Evolutionary conservation across 2,113 vertebrate species (phyloP), one percentile per base, ranked within the genome.

Genomic region (Varanus salvator): DNA sequence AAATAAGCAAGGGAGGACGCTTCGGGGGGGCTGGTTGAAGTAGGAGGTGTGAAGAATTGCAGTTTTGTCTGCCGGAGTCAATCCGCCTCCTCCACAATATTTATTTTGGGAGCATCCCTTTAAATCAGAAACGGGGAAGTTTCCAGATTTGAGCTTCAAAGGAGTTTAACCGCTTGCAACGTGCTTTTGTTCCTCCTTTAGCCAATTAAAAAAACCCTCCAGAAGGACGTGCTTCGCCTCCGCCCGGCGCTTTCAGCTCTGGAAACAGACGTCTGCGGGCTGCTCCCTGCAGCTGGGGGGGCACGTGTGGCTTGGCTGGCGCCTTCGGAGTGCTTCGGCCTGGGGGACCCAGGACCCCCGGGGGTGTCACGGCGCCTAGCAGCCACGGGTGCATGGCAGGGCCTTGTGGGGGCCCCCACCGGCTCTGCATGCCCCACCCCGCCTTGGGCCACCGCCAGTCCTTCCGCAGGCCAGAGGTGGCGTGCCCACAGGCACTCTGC

Each of bases 31-130:
- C 57, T 57, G 57, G 17, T 64, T 82, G 8, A 82, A 66, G 57
- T 66, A 84, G 64, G 66, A 69, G 82, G 82, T 84, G 82, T 84
- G 60, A 84, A 69, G 29, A 29, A 29, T 84, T 84, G 15, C 34
- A 50, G 31, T 69, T 84, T 84, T 66, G 52, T 44, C 80, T 52
- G 82, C 38, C 44, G 27, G 60, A 66, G 27, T 68, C 82, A 84
- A 68, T 34, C 66, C 21, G 64, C 21, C 50, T 38, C 69, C 66
- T 71, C 83, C 48, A 66, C 66, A 48, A 48, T 69, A 48, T 44
- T 71, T 85, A 71, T 71, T 71, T 71, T 71, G 64, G 34, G 48
- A 50, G n/a, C 25, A 12, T 44, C 38, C n/a, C 48, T 71, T 69
- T 50, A 52, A 71, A 52, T 19, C 31, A 85, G 66, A 71, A 71